phyloP scores from a whole-genome alignment of 2,888 invertebrate genomes.

The Lycophotia porphyrea region DNA sequence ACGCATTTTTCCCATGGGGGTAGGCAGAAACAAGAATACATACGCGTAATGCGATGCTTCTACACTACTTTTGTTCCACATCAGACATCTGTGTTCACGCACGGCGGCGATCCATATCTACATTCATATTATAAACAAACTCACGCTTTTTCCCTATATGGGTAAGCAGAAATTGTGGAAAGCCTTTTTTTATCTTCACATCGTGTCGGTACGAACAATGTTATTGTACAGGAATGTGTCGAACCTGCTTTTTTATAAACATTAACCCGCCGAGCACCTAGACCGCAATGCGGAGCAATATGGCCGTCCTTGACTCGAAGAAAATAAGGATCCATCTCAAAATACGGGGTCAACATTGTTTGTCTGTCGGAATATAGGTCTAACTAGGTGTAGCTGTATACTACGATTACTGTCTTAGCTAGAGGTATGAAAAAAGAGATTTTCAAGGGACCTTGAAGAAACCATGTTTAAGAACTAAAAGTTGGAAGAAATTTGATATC shows the following conservation, averaged over 20 bases:
- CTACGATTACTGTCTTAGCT: not conserved
- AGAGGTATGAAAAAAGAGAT: not conserved
- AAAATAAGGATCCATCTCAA: slow-evolving; percentile 45
- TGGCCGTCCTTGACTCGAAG: slow-evolving; percentile 55
- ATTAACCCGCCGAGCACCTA: slow-evolving; percentile 38
- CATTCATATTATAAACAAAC: not conserved
- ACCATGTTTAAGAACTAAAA: not conserved
- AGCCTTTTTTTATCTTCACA: not conserved
- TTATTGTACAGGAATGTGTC: slow-evolving; percentile 18
- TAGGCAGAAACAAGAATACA: not conserved
- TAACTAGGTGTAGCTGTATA: slow-evolving; percentile 3
- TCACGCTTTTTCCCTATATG: not conserved
- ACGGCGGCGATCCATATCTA: not conserved
- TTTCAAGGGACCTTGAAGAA: not conserved
- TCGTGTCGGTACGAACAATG: not conserved
- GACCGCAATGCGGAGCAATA: slow-evolving; percentile 61
- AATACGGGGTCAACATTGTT: slow-evolving; percentile 35
- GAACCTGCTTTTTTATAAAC: slow-evolving; percentile 47
- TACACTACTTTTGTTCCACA: not conserved
- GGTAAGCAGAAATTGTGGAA: not conserved
- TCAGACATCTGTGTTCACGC: not conserved
- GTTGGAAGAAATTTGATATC: not conserved
- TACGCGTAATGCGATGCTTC: not conserved
- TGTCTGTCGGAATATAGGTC: slow-evolving; percentile 22
- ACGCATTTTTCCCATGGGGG: too few relatives aligned